Percentiles rank a stretch among this genome's conserved stretches.
Evolutionary conservation across 2,797 vertebrate genomes (phyloP).

Genomic region (Pelochelys cantorii): DNA sequence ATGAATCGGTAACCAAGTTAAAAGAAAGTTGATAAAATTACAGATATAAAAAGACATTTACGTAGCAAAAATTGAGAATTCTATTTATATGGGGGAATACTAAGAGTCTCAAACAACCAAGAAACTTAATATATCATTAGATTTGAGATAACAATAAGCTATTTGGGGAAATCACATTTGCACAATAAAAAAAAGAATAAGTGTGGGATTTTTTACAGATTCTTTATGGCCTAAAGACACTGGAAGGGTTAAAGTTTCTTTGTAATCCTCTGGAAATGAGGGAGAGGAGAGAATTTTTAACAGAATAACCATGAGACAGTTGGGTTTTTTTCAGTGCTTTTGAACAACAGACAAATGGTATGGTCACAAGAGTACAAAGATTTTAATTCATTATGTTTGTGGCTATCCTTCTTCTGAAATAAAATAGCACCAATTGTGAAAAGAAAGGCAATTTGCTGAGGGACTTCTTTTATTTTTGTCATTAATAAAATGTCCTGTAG

Average conservation of each 20-base stretch:
- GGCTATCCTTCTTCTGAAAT: background rate
- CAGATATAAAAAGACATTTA: accelerated
- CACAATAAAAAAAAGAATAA: background rate
- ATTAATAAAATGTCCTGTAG: slow-evolving; percentile 44
- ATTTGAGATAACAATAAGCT: accelerated
- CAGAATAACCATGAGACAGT: background rate
- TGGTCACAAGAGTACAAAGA: slow-evolving; percentile 12
- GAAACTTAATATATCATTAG: background rate
- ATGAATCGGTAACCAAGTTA: background rate
- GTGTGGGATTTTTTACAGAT: background rate
- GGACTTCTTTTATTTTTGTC: background rate
- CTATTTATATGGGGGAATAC: background rate
- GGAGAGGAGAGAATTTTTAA: background rate
- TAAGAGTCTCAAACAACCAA: background rate
- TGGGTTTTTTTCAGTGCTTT: slow-evolving; percentile 23
- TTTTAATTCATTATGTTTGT: slow-evolving; percentile 10
- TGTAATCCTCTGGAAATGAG: background rate
- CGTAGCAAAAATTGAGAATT: accelerated
- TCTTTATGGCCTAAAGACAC: background rate
- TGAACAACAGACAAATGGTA: slow-evolving; percentile 28
- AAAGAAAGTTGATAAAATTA: background rate
- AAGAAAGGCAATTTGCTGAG: slow-evolving; percentile 29
- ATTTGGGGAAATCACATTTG: background rate
- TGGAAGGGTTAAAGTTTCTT: background rate
- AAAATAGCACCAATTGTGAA: slow-evolving; percentile 24